These are phyloP conservation scores for Cerastoderma edule DNA, from an alignment of 2,888 invertebrate genomes.

Conservation along the genomic window DNA sequence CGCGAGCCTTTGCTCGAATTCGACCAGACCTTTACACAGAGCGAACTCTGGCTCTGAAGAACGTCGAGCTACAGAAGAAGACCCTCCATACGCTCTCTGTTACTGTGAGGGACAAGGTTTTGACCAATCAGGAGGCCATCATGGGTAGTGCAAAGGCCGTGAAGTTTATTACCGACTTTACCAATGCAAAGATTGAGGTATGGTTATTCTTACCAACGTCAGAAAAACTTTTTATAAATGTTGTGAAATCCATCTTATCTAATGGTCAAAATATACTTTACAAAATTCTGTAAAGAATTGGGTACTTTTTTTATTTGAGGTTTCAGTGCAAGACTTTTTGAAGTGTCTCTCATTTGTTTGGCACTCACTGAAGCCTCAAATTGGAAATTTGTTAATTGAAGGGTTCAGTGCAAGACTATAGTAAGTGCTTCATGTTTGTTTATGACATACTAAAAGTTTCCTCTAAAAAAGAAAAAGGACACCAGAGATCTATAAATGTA, in stretches of 20 bases:
- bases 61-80: constrained; percentile 73
- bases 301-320: no score
- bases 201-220: no score
- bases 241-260: background rate
- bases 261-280: background rate
- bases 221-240: background rate
- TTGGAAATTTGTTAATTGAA: no score
- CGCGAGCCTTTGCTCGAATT: constrained; percentile 79
- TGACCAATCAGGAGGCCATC: constrained; percentile 73
- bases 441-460: no score
- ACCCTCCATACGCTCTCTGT: constrained; percentile 71
- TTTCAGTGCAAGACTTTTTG: no score
- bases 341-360: no score
- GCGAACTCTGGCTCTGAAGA: constrained; percentile 73
- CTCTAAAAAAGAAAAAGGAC: no score
- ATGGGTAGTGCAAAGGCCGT: constrained; percentile 75
- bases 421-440: no score
- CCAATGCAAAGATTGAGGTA: constrained; percentile 77
- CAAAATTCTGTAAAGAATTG: no score
- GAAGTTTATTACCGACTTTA: constrained; percentile 76
- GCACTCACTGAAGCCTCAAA: no score
- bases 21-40: constrained; percentile 80
- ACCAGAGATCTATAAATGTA: no score
- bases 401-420: no score
- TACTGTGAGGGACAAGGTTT: constrained; percentile 71